Conservation (phyloP, 37 sponge, comb jelly and placozoan genomes). For the Mnemiopsis leidyi region DNA sequence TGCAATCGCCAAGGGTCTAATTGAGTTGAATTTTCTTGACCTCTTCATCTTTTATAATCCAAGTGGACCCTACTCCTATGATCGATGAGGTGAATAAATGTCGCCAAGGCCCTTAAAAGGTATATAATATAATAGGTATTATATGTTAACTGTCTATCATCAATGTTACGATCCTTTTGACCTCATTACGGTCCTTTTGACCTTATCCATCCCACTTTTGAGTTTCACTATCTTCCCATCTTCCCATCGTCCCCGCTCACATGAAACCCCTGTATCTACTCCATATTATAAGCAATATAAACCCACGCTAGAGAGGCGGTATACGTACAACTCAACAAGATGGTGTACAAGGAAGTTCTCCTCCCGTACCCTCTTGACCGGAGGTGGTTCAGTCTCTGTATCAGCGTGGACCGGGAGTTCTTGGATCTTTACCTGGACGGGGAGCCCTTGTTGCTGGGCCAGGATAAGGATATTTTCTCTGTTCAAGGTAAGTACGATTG, state of each 20-base stretch:
- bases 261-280: neutral
- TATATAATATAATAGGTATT: too few species aligned
- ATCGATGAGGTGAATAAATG: too few species aligned
- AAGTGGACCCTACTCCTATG: too few species aligned
- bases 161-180: too few species aligned
- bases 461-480: neutral
- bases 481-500: slow-evolving; percentile 21
- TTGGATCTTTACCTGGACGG: slow-evolving; percentile 33
- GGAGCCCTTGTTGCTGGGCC: neutral
- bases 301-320: neutral
- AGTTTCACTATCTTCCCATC: neutral
- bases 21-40: too few species aligned
- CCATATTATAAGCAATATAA: neutral
- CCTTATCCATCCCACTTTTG: neutral
- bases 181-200: neutral
- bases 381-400: slow-evolving; percentile 50
- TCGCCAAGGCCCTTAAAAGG: too few species aligned
- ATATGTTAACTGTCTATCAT: too few species aligned
- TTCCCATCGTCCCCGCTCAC: slow-evolving; percentile 2
- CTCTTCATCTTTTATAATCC: too few species aligned
- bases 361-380: slow-evolving; percentile 35
- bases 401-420: neutral
- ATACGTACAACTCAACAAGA: slow-evolving; percentile 36
- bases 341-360: neutral
- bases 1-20: too few species aligned